Evolutionary conservation across 1,140 invertebrate species (phyloP).

Genomic region (Diploscapter pachys): DNA sequence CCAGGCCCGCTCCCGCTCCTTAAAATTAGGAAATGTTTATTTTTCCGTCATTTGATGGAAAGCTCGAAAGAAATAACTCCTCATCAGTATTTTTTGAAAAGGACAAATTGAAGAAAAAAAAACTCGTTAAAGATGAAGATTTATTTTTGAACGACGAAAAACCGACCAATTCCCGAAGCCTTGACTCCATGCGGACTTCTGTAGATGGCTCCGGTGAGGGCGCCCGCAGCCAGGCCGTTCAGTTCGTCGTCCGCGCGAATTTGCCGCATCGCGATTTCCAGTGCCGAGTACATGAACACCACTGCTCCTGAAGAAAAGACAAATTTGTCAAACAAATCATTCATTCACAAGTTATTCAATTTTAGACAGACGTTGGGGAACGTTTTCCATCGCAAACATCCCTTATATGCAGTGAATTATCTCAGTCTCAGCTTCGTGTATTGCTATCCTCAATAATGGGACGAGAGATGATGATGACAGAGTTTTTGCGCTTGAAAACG

Average conservation of each 20-base stretch:
- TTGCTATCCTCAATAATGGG: no score
- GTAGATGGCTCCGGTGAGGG: conserved; percentile 39
- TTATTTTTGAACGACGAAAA: background rate
- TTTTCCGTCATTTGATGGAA: no score
- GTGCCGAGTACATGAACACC: conserved; percentile 35
- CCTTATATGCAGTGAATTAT: background rate
- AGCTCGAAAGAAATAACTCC: no score
- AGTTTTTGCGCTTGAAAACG: no score
- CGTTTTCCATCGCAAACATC: background rate
- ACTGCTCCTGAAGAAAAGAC: conserved; percentile 15
- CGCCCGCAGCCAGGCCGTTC: conserved; percentile 37
- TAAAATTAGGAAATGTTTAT: conserved; percentile 1
- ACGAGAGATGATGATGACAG: background rate
- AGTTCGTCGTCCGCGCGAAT: conserved; percentile 39
- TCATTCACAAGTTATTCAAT: background rate
- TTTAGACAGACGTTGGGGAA: background rate
- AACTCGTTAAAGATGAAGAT: background rate
- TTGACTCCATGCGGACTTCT: conserved; percentile 36
- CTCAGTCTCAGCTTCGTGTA: no score
- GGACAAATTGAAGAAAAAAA: background rate
- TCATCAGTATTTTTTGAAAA: no score
- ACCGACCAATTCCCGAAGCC: conserved; percentile 33
- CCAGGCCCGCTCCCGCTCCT: conserved; percentile 34
- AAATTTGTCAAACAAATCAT: background rate
- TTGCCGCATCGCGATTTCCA: conserved; percentile 33